Conservation (phyloP, 1,140 invertebrate genomes). For the Gerris buenoi region DNA sequence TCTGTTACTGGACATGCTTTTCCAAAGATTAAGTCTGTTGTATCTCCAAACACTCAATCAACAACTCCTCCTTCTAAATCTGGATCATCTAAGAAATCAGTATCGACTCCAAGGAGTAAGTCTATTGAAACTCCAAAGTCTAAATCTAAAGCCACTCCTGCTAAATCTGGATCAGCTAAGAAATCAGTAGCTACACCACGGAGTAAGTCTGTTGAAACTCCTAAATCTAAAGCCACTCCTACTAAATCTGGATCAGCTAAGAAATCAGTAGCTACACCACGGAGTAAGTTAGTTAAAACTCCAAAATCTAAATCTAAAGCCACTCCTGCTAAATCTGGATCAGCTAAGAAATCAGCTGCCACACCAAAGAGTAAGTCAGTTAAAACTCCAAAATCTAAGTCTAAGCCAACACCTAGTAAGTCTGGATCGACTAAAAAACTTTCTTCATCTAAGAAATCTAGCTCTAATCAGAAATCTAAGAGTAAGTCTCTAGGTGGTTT, state of each 20-base stretch:
- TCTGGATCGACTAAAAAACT: not conserved
- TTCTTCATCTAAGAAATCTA: not conserved
- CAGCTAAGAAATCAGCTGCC: not conserved
- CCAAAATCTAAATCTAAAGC: not conserved
- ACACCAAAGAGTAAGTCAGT: not conserved
- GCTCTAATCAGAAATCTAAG: not conserved
- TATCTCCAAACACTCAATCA: too few relatives aligned
- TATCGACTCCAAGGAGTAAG: not conserved
- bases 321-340: not conserved
- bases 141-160: not conserved
- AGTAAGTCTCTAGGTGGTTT: not conserved
- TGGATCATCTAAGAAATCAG: not conserved
- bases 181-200: not conserved
- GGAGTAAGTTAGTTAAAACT: not conserved
- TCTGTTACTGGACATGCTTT: not conserved
- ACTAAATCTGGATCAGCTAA: not conserved
- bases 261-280: not conserved
- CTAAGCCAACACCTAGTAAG: not conserved
- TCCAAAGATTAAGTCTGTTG: too few relatives aligned
- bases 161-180: not conserved
- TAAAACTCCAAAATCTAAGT: not conserved
- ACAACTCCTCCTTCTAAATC: too few relatives aligned
- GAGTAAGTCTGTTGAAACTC: not conserved
- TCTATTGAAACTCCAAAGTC: not conserved
- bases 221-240: not conserved